A percentile compares a stretch with the other conserved stretches of the same genome.
Conservation (phyloP, 2,888 invertebrate species). For the Clitarchus hookeri region DNA sequence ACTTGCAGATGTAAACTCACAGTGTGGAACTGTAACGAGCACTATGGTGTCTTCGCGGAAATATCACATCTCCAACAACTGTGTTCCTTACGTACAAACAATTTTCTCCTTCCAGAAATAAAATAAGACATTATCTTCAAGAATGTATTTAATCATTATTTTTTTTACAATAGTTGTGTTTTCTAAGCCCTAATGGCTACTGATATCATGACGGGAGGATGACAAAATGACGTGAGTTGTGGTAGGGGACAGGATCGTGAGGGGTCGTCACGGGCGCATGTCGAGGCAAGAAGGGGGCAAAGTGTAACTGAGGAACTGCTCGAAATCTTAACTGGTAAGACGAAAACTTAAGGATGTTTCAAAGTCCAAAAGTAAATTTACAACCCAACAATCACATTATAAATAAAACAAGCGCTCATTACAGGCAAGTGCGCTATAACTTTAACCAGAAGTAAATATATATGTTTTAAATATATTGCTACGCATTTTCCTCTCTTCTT, state of each 20-base stretch:
- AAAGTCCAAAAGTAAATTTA: slow-evolving; percentile 16
- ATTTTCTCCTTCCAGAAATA: neutral
- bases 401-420: neutral
- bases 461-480: slow-evolving; percentile 11
- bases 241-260: neutral
- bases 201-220: slow-evolving; percentile 24
- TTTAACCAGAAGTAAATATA: neutral
- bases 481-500: slow-evolving; percentile 22
- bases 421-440: neutral
- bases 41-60: too few relatives aligned
- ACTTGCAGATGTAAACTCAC: too few relatives aligned
- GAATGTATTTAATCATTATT: slow-evolving; percentile 25
- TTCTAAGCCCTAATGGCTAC: slow-evolving; percentile 17
- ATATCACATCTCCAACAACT: too few relatives aligned
- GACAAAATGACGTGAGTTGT: neutral
- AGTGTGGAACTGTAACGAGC: too few relatives aligned
- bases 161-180: slow-evolving; percentile 18
- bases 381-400: slow-evolving; percentile 21
- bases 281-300: neutral
- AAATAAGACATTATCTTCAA: slow-evolving; percentile 17
- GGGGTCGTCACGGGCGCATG: neutral
- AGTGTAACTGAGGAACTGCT: neutral
- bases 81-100: too few relatives aligned
- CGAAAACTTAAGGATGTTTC: neutral
- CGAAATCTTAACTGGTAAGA: neutral